Evolutionary conservation across 2,797 vertebrate species (phyloP).

Genomic region (Eremophila alpestris): DNA sequence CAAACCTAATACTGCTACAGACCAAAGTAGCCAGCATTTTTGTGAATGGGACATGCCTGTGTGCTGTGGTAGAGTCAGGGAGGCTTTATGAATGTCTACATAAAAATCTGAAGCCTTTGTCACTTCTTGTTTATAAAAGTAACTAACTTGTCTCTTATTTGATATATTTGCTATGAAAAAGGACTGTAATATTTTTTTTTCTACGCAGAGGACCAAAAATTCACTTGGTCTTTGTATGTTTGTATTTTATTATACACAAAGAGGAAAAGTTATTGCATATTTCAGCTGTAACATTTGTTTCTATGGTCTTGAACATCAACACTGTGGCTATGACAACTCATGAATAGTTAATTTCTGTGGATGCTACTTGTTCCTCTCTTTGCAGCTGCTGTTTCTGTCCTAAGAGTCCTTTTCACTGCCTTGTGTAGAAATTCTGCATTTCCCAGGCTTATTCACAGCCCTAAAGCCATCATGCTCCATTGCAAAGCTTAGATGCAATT

Average conservation of each 20-base stretch:
- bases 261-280: background rate
- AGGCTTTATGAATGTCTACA: background rate
- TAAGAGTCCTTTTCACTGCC: constrained; percentile 22
- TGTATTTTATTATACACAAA: background rate
- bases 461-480: constrained; percentile 33
- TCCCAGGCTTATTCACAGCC: constrained; percentile 34
- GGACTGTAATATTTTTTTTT: background rate
- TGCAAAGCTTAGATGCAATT: constrained; percentile 47
- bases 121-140: background rate
- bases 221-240: background rate
- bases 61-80: background rate
- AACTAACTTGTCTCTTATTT: background rate
- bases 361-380: constrained; percentile 9
- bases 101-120: background rate
- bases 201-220: background rate
- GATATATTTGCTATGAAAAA: background rate
- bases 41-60: background rate
- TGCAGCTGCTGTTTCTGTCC: constrained; percentile 49
- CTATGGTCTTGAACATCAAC: background rate
- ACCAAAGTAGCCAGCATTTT: background rate
- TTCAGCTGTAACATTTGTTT: background rate
- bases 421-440: constrained; percentile 20
- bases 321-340: background rate
- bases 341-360: constrained; percentile 4
- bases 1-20: background rate